These are phyloP conservation scores for Actenoides hombroni DNA, from an alignment of 2,113 vertebrate genomes.

Conservation along the genomic window DNA sequence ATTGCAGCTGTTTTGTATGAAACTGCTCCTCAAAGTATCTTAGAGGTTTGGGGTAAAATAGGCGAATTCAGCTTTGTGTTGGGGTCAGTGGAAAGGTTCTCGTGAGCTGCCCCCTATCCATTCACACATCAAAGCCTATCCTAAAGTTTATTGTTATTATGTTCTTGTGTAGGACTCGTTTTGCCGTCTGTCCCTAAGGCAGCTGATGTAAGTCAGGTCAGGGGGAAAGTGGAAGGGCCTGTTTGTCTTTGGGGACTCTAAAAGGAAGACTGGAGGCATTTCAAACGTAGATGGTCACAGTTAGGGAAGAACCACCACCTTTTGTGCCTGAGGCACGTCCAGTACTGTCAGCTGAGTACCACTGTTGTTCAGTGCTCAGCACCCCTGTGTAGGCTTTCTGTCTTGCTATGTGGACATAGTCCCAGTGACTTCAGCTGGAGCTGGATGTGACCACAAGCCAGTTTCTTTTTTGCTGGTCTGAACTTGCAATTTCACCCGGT, in stretches of 20 bases:
- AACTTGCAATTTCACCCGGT: not conserved
- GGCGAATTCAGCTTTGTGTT: not conserved
- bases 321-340: not conserved
- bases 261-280: not conserved
- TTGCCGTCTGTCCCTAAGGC: not conserved
- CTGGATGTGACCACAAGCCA: not conserved
- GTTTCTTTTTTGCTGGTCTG: not conserved
- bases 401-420: accelerated
- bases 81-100: not conserved
- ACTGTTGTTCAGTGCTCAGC: not conserved
- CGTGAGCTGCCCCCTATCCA: accelerated
- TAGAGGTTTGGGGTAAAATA: not conserved
- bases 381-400: not conserved
- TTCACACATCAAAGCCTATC: not conserved
- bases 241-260: not conserved
- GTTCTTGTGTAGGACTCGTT: not conserved
- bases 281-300: not conserved
- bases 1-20: not conserved
- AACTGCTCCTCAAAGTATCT: accelerated
- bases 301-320: not conserved
- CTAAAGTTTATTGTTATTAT: not conserved
- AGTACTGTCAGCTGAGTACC: not conserved
- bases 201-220: not conserved
- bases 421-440: not conserved
- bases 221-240: not conserved